Conservation (phyloP, 2,113 vertebrate species). For the Thunnus maccoyii region DNA sequence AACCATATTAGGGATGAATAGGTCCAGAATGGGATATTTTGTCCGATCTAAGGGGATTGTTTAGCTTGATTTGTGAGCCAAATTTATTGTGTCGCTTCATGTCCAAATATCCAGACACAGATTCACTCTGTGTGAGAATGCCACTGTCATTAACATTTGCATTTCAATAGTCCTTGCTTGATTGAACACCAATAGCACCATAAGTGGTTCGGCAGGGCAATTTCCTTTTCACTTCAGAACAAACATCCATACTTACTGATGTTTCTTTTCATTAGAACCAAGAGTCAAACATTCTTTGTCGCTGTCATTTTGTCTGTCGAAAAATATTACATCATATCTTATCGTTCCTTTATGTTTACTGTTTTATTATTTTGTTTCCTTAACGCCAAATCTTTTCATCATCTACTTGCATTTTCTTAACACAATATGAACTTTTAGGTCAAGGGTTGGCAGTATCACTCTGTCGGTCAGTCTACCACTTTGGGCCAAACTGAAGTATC, state of each 20-base stretch:
- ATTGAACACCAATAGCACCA: conserved; percentile 69
- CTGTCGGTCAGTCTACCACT: background rate
- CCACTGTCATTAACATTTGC: conserved; percentile 76
- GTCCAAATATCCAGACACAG: conserved; percentile 46
- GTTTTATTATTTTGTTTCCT: conserved; percentile 8
- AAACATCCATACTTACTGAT: conserved; percentile 70
- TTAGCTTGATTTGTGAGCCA: conserved; percentile 35
- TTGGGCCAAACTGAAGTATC: background rate
- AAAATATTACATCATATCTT: conserved; percentile 16
- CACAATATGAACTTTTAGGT: too few species aligned
- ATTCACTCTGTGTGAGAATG: conserved; percentile 44
- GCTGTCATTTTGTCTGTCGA: conserved; percentile 27
- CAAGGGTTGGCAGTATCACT: background rate
- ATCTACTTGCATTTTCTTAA: background rate
- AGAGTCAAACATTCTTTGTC: conserved; percentile 19
- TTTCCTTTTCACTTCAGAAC: conserved; percentile 73
- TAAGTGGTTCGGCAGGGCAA: conserved; percentile 69
- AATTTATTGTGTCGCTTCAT: conserved; percentile 47
- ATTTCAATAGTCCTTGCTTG: conserved; percentile 73
- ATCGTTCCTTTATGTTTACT: conserved; percentile 19
- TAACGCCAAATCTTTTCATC: conserved; percentile 1
- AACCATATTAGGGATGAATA: conserved; percentile 9
- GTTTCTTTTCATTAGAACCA: conserved; percentile 55
- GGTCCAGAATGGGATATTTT: conserved; percentile 21
- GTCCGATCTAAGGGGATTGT: conserved; percentile 36